These are phyloP conservation scores for Whitmania pigra DNA, from an alignment of 1,140 invertebrate genomes.

Conservation along the genomic window DNA sequence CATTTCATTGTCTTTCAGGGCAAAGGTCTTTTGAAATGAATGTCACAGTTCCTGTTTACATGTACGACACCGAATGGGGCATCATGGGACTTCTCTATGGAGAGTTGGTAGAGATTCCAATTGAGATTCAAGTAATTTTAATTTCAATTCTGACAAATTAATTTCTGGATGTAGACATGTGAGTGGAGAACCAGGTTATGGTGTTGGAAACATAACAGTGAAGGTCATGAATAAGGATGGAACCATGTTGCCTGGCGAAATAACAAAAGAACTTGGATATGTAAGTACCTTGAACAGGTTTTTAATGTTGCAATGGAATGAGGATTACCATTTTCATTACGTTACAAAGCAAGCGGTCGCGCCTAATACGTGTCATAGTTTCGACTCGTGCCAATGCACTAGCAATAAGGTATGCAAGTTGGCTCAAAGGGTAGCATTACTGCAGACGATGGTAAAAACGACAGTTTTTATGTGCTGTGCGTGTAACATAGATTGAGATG, in stretches of 20 bases:
- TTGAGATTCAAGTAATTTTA: neutral
- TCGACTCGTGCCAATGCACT: too few species aligned
- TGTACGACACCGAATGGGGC: slow-evolving; percentile 21
- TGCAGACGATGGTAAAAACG: too few species aligned
- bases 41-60: slow-evolving; percentile 17
- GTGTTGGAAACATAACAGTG: slow-evolving; percentile 16
- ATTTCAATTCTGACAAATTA: too few species aligned
- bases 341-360: too few species aligned
- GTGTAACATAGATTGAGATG: too few species aligned
- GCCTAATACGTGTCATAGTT: too few species aligned
- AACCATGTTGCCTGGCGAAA: slow-evolving; percentile 13
- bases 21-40: slow-evolving; percentile 20
- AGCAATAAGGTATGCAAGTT: too few species aligned
- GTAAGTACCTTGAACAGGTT: neutral
- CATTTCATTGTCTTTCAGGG: slow-evolving; percentile 6
- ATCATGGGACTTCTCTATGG: slow-evolving; percentile 18
- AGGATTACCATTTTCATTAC: too few species aligned
- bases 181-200: slow-evolving; percentile 20
- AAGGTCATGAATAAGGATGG: slow-evolving; percentile 20
- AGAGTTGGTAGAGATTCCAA: slow-evolving; percentile 10
- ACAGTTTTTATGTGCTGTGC: too few species aligned
- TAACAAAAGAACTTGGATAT: slow-evolving; percentile 17
- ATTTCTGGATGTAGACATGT: slow-evolving; percentile 2
- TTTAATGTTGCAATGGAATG: too few species aligned
- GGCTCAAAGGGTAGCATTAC: too few species aligned